Evolutionary conservation across 2,113 vertebrate genomes (phyloP).

Genomic region (Ibidorhyncha struthersii): DNA sequence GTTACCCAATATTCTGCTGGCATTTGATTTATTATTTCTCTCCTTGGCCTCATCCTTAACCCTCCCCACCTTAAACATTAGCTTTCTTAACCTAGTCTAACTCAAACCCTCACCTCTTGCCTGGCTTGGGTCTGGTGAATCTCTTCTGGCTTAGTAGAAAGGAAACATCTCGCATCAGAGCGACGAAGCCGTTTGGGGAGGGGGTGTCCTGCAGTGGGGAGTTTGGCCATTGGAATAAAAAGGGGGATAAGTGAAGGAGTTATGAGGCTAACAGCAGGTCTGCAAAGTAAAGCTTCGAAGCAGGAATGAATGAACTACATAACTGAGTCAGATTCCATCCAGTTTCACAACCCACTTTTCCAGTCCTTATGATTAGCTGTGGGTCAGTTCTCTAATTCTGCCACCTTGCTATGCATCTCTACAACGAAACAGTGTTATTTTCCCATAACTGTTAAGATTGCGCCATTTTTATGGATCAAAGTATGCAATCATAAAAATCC

Average conservation of each 20-base stretch:
- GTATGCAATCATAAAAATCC: neutral
- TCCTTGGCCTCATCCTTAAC: neutral
- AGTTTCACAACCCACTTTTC: neutral
- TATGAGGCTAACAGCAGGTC: neutral
- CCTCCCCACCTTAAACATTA: neutral
- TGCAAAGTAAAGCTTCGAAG: neutral
- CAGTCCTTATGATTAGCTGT: neutral
- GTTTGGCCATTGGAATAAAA: neutral
- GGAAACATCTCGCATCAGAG: neutral
- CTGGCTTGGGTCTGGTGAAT: neutral
- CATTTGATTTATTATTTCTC: constrained; percentile 9
- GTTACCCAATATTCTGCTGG: neutral
- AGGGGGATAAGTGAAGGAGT: neutral
- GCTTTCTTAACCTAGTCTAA: neutral
- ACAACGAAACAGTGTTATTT: neutral
- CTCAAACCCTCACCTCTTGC: neutral
- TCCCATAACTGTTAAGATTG: neutral
- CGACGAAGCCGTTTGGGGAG: neutral
- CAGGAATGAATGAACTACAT: neutral
- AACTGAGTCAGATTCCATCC: neutral
- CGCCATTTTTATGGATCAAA: neutral
- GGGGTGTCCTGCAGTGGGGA: neutral
- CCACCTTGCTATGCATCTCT: neutral
- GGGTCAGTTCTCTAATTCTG: neutral
- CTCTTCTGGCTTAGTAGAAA: neutral